Evolutionary conservation across 2,113 vertebrate species (phyloP).

Genomic region (Corythaeola cristata): DNA sequence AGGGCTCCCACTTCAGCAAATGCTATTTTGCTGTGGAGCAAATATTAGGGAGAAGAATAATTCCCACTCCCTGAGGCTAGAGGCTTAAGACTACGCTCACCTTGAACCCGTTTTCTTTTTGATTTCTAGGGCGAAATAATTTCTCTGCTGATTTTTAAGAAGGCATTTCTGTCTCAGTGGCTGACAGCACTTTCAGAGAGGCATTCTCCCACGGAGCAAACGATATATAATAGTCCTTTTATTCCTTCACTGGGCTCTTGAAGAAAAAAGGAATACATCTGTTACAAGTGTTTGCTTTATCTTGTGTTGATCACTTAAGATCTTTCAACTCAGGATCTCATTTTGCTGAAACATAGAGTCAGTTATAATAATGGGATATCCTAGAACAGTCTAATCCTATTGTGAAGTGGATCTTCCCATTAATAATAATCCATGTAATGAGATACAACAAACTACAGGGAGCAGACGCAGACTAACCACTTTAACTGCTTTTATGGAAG

Average conservation of each 20-base stretch:
- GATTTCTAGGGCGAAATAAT: background rate
- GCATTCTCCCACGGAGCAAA: background rate
- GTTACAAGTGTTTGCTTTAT: background rate
- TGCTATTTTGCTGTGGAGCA: background rate
- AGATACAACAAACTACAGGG: background rate
- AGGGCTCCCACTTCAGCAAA: background rate
- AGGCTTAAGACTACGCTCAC: background rate
- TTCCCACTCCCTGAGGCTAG: background rate
- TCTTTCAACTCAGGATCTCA: background rate
- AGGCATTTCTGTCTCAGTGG: background rate
- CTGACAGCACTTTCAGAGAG: background rate
- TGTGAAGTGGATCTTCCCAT: constrained; percentile 5
- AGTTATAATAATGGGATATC: background rate
- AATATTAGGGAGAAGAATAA: background rate
- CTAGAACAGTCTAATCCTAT: background rate
- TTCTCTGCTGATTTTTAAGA: background rate
- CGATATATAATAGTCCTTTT: background rate
- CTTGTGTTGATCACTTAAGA: background rate
- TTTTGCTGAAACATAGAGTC: background rate
- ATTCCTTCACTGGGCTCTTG: background rate
- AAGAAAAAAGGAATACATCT: background rate
- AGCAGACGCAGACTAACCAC: constrained; percentile 5
- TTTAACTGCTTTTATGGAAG: constrained; percentile 10
- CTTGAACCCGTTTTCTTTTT: background rate
- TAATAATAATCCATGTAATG: background rate